These are phyloP conservation scores for Falco berigora DNA, from an alignment of 2,797 vertebrate genomes.

Conservation along the genomic window DNA sequence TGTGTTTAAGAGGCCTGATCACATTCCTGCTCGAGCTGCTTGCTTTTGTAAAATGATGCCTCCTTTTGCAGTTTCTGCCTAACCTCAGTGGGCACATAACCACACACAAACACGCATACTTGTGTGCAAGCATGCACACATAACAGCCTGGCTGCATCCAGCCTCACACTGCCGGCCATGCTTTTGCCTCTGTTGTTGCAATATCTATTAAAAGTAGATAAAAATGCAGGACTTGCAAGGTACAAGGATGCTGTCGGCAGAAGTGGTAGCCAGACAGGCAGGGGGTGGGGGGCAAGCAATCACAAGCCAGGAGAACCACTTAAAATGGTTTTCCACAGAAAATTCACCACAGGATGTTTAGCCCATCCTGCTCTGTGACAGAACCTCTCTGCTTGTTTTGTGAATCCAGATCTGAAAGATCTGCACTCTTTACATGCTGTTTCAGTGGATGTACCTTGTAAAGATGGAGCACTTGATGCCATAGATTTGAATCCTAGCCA, in stretches of 20 bases:
- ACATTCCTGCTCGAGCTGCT: not conserved
- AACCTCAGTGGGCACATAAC: not conserved
- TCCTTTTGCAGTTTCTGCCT: not conserved
- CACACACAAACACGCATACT: not conserved
- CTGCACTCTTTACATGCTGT: not conserved
- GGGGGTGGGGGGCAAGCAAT: not conserved
- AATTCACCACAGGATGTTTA: not conserved
- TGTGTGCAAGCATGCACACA: accelerated
- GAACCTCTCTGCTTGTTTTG: not conserved
- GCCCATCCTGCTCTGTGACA: not conserved
- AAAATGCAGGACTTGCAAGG: not conserved
- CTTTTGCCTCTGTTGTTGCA: not conserved
- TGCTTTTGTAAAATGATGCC: not conserved
- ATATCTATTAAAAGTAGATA: not conserved
- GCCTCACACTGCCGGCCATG: accelerated
- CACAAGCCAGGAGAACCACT: not conserved
- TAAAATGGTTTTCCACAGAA: not conserved
- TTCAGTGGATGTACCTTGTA: not conserved
- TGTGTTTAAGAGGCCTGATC: not conserved
- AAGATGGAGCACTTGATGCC: not conserved
- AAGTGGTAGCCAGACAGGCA: not conserved
- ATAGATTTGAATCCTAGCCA: conserved; percentile 56
- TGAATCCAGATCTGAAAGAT: not conserved
- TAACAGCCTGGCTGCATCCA: not conserved
- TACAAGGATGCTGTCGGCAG: not conserved